Base-by-base conservation (phyloP, 2,888 invertebrate genomes). In the Drosophila macrospina region DNA sequence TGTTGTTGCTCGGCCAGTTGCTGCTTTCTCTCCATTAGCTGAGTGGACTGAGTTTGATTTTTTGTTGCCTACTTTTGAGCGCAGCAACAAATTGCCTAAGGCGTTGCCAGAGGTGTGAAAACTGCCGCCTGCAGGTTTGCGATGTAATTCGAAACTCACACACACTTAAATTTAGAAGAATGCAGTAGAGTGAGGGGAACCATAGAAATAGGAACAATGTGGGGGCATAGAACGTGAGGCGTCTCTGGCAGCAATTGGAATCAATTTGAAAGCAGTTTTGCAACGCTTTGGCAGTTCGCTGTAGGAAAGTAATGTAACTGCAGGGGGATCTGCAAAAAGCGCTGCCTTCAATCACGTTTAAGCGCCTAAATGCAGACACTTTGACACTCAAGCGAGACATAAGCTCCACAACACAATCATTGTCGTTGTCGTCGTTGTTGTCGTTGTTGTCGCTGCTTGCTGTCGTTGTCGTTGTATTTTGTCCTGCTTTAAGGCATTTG, bases 11-110 rank as follows among this genome's bases (percentile, higher is more conserved):
- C 20, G 1, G 1, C 48, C 24, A 42, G 15, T 15, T 37, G 37
- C 15, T 34, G 26, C 36, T 68, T 59, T 51, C 70, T 59, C 70
- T 86, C 80, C 74, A 81, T 81, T 81, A 80, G 67, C 41, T 63
- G 54, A 71, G 65, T 66, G 71, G 62, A 15, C 28, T 8, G 8
- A 44, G 15, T 15, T 34, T 42, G 75, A 64, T 73, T 71, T 51
- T 32, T 13, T 56, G 51, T 59, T 76, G 72, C 37, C 51, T 36
- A 41, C 50, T 70, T 64, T 44, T n/a, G 4, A 7, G 57, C 52
- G 44, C 39, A 5, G 26, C 42, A 11, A 10, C 34, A 42, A 41
- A 62, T 41, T 47, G 32, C 10, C 11, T 10, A 5, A 47, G 28
- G 39, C 51, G 32, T 39, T 55, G 37, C 6, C 3, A 28, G 8